Percentiles rank a stretch among this genome's conserved stretches.
phyloP scores from a whole-genome alignment of 2,113 vertebrate species.

The Sinocyclocheilus maitianheensis region DNA sequence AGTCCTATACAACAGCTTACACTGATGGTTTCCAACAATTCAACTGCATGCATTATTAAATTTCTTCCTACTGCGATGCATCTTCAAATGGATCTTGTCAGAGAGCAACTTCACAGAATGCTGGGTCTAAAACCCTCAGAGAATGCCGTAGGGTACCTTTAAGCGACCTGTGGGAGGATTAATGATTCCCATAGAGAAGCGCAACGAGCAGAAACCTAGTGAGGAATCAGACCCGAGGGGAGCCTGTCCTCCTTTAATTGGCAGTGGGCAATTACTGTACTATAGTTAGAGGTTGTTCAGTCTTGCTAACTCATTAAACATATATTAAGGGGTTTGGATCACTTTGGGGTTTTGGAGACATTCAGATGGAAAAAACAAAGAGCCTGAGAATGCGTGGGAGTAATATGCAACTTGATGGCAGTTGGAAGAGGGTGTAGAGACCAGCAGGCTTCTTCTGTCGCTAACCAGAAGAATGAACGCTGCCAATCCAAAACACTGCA shows the following conservation, averaged over 20 bases:
- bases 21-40: slow-evolving; percentile 26
- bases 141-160: slow-evolving; percentile 40
- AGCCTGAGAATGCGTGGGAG: slow-evolving; percentile 7
- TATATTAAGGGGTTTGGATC: slow-evolving; percentile 38
- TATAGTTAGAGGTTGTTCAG: slow-evolving; percentile 3
- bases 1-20: slow-evolving; percentile 1
- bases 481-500: neutral
- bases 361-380: slow-evolving; percentile 8
- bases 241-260: slow-evolving; percentile 47
- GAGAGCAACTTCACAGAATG: slow-evolving; percentile 42
- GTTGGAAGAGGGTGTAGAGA: slow-evolving; percentile 29
- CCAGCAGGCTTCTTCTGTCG: slow-evolving; percentile 29
- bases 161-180: slow-evolving; percentile 39
- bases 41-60: slow-evolving; percentile 46
- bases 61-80: slow-evolving; percentile 29
- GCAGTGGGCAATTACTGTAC: slow-evolving; percentile 30
- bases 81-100: slow-evolving; percentile 46
- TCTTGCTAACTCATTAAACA: slow-evolving; percentile 28
- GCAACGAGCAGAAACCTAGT: slow-evolving; percentile 9
- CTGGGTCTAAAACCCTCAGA: slow-evolving; percentile 26
- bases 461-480: neutral
- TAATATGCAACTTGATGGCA: slow-evolving; percentile 13
- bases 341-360: slow-evolving; percentile 37
- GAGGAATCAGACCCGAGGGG: slow-evolving; percentile 10
- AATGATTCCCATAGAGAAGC: slow-evolving; percentile 17